Conservation (phyloP, 2,113 vertebrate species). For the Parotia lawesii region DNA sequence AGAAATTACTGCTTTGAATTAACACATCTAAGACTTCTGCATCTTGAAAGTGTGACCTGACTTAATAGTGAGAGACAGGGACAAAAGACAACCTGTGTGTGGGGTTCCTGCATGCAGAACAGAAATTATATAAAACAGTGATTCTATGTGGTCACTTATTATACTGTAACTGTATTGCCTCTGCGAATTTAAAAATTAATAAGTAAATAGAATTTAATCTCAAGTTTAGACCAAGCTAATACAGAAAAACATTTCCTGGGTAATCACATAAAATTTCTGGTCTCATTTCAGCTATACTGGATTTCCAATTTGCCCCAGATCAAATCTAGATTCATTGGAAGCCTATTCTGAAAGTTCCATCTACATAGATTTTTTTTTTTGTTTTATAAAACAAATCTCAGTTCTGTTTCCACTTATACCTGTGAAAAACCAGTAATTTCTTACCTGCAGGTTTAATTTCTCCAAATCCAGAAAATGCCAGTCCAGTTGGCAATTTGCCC, state of each 20-base stretch:
- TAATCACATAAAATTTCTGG: background rate
- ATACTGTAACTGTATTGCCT: background rate
- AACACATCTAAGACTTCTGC: background rate
- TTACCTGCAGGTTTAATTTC: conserved; percentile 65
- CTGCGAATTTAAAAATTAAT: background rate
- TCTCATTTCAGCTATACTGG: background rate
- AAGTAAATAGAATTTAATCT: background rate
- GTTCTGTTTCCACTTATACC: conserved; percentile 4
- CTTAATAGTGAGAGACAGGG: background rate
- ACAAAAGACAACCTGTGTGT: background rate
- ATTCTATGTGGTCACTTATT: background rate
- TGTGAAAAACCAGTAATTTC: conserved; percentile 40
- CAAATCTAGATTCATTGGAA: background rate
- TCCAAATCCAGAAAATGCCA: conserved; percentile 64
- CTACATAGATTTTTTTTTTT: background rate
- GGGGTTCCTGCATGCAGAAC: background rate
- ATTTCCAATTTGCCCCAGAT: background rate
- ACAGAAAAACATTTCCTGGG: background rate
- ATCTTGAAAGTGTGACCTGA: background rate
- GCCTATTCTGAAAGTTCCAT: background rate
- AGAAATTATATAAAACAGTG: background rate
- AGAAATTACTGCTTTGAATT: background rate
- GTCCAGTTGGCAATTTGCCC: conserved; percentile 59
- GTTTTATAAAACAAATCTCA: background rate
- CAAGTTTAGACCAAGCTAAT: background rate